Conservation (phyloP, 2,113 vertebrate species). For the Merops nubicus region DNA sequence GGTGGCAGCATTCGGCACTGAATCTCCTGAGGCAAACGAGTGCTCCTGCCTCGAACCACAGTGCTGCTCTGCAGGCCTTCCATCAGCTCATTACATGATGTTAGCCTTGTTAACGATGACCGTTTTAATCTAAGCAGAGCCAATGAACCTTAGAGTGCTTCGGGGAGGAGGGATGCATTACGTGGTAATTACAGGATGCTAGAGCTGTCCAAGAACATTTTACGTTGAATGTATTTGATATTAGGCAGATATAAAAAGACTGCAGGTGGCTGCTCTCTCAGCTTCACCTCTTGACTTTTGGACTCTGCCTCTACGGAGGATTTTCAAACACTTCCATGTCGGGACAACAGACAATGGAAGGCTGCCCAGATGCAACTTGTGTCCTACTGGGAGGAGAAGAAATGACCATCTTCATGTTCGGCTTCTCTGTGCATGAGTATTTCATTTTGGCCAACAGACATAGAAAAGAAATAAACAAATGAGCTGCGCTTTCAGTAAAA, state of each 20-base stretch:
- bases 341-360: conserved; percentile 48
- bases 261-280: conserved; percentile 69
- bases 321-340: conserved; percentile 50
- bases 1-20: not conserved
- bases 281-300: conserved; percentile 58
- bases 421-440: not conserved
- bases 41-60: accelerated
- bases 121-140: not conserved
- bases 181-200: conserved; percentile 55
- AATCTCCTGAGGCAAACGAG: not conserved
- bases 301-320: conserved; percentile 40
- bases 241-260: conserved; percentile 70
- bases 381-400: conserved; percentile 53
- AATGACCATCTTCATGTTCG: conserved; percentile 2
- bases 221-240: conserved; percentile 50
- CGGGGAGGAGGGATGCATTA: not conserved
- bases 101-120: not conserved
- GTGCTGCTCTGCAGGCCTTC: not conserved
- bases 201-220: conserved; percentile 56
- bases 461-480: conserved; percentile 33
- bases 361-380: conserved; percentile 52
- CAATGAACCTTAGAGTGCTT: not conserved
- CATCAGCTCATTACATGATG: not conserved
- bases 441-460: conserved; percentile 1
- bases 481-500: not conserved